Conservation (phyloP, 2,113 vertebrate species). For the Mionectes macconnelli region DNA sequence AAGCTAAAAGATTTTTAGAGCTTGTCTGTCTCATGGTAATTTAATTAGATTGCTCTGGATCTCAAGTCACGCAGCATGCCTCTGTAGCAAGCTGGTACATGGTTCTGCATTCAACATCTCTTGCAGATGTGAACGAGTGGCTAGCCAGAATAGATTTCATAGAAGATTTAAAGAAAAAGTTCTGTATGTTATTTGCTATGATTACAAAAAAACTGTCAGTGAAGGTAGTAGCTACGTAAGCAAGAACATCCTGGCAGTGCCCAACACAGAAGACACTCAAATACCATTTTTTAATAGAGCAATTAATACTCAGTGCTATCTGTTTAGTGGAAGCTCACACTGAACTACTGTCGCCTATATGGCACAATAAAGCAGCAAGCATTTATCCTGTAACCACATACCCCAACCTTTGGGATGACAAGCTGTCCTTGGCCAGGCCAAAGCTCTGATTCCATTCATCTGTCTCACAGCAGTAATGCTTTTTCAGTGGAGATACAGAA, state of each 20-base stretch:
- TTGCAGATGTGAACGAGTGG: neutral
- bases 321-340: neutral
- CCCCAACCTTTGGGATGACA: neutral
- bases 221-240: neutral
- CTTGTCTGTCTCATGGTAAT: neutral
- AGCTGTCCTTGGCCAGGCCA: neutral
- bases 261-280: neutral
- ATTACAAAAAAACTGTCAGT: neutral
- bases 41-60: neutral
- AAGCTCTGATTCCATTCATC: neutral
- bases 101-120: neutral
- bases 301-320: neutral
- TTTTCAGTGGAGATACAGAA: neutral
- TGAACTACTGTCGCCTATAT: neutral
- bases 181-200: rapidly evolving
- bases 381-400: neutral
- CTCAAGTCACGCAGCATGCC: neutral
- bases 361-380: neutral
- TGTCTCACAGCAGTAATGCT: neutral
- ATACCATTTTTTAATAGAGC: neutral
- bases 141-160: neutral
- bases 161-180: neutral
- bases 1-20: neutral
- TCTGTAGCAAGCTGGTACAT: neutral
- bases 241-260: neutral